phyloP scores from a whole-genome alignment of 2,113 vertebrate species.

The Morone chrysops region DNA sequence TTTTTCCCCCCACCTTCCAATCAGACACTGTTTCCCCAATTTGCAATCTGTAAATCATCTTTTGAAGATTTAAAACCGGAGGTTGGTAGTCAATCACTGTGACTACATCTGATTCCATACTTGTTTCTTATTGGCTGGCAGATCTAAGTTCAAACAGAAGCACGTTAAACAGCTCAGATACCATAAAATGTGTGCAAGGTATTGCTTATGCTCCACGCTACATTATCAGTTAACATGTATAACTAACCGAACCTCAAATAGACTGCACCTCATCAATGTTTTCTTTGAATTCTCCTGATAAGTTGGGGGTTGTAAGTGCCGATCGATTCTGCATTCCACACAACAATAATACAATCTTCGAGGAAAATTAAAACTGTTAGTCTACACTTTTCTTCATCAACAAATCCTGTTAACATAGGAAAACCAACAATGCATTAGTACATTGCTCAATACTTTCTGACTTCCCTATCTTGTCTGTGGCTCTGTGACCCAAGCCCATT shows the following conservation, averaged over 20 bases:
- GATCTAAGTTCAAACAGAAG: too few relatives aligned
- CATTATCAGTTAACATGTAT: neutral
- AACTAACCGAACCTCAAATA: neutral
- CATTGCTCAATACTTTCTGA: neutral
- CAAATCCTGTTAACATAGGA: neutral
- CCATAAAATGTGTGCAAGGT: neutral
- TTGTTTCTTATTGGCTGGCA: neutral
- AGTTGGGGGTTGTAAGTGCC: too few relatives aligned
- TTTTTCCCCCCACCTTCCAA: neutral
- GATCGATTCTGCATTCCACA: too few relatives aligned
- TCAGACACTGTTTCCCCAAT: neutral
- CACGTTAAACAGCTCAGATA: neutral
- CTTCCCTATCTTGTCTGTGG: neutral
- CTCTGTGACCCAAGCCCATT: neutral
- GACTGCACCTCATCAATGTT: too few relatives aligned
- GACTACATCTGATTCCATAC: neutral
- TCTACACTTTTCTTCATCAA: too few relatives aligned
- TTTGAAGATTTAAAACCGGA: neutral
- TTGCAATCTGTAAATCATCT: neutral
- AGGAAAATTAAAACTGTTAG: too few relatives aligned
- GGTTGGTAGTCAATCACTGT: too few relatives aligned
- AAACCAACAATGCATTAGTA: neutral
- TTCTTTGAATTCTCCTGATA: too few relatives aligned
- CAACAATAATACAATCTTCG: too few relatives aligned
- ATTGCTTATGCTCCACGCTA: neutral